These are phyloP conservation scores for Syngnathus floridae DNA, from an alignment of 2,113 vertebrate species.

Conservation along the genomic window DNA sequence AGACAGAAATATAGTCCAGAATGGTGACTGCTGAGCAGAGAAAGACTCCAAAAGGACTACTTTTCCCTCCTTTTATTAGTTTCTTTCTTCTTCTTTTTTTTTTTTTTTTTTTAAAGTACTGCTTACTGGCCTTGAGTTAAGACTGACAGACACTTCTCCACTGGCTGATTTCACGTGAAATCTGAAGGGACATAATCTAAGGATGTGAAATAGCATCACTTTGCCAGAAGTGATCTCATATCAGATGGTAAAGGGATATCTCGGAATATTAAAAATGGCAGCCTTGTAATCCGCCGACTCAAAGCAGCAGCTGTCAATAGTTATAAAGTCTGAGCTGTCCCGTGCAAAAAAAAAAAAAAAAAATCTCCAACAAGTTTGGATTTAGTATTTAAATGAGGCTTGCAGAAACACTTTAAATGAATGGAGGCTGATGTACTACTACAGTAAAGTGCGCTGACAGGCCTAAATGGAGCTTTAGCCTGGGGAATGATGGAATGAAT, in stretches of 20 bases:
- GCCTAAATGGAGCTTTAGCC: background rate
- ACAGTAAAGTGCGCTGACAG: background rate
- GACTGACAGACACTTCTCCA: background rate
- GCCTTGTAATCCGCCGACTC: slow-evolving; percentile 8
- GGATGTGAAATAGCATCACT: slow-evolving; percentile 1
- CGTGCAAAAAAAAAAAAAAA: background rate
- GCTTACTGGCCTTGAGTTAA: slow-evolving; percentile 15
- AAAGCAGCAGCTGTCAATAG: slow-evolving; percentile 5
- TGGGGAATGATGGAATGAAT: background rate
- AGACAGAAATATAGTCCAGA: slow-evolving; percentile 13
- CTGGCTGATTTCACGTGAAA: slow-evolving; percentile 14
- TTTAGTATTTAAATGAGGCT: background rate
- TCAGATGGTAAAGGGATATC: slow-evolving; percentile 10
- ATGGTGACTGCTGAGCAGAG: background rate
- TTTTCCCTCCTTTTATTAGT: slow-evolving; percentile 32
- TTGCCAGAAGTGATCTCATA: slow-evolving; percentile 7
- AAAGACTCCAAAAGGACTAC: slow-evolving; percentile 2
- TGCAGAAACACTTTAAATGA: slow-evolving; percentile 4
- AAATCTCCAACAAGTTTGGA: slow-evolving; percentile 1
- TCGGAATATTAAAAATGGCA: slow-evolving; percentile 12
- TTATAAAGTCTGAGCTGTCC: slow-evolving; percentile 18
- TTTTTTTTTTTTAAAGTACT: background rate
- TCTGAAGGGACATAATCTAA: slow-evolving; percentile 2
- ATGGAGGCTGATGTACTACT: background rate
- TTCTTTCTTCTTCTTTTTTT: background rate